These are phyloP conservation scores for Prinia subflava DNA, from an alignment of 2,113 vertebrate genomes.

Conservation along the genomic window DNA sequence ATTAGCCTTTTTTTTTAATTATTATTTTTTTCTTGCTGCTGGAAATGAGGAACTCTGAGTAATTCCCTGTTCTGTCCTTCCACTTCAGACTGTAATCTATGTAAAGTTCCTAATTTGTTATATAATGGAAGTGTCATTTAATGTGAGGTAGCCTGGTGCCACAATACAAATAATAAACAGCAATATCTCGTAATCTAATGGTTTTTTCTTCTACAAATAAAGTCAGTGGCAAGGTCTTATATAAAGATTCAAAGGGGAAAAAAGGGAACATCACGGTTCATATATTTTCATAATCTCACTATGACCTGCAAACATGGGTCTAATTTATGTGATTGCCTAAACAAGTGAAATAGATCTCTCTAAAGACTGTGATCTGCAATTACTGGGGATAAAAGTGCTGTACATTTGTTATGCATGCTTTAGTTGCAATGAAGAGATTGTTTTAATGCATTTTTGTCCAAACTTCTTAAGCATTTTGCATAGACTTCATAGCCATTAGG, in stretches of 20 bases:
- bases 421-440: background rate
- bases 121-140: conserved; percentile 1
- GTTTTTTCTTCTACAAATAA: conserved; percentile 14
- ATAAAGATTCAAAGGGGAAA: too few species aligned
- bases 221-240: background rate
- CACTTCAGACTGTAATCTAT: background rate
- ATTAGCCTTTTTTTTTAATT: too few species aligned
- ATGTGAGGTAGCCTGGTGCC: conserved; percentile 23
- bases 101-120: background rate
- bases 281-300: background rate
- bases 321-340: conserved; percentile 1
- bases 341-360: background rate
- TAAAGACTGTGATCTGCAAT: background rate
- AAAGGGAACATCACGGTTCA: background rate
- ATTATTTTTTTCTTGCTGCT: too few species aligned
- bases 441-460: background rate
- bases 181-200: background rate
- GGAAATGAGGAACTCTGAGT: too few species aligned
- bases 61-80: too few species aligned
- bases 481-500: background rate
- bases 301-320: background rate
- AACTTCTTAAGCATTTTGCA: background rate
- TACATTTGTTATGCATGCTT: background rate
- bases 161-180: conserved; percentile 16
- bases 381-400: background rate